Evolutionary conservation across 2,113 vertebrate species (phyloP), one percentile per base, ranked within the genome.

Genomic region (Eurypyga helias): DNA sequence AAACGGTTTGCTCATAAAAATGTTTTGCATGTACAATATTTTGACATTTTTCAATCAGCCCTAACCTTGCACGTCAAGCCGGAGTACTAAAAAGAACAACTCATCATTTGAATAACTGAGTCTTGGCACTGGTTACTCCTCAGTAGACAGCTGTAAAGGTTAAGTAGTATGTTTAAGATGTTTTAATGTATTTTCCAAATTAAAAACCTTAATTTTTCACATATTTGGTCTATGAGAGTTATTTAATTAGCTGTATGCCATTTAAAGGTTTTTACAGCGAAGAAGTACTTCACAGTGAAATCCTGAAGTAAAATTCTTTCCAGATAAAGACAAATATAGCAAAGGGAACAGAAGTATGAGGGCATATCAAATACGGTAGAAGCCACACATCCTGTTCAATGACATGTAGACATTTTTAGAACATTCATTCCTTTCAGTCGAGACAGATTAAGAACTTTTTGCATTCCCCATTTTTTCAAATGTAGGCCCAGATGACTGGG

Each of bases 261-360:
- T 3, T 1, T 62, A 66, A 54, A 75, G 34, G 7, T 8, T 91
- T 85, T 65, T 72, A 55, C 38, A 67, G 55, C 60, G 45, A 90
- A 76, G 18, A 82, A 60, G 17, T 48, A n/a, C 49, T 87, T 91
- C 57, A 48, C 73, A 61, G 51, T 38, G 23, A 91, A 96, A 58
- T 82, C 13, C 51, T 75, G 21, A 78, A 87, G 34, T 17, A 79
- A 36, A 89, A 79, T 36, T 79, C 36, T 51, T 87, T 95, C 33
- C 70, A 92, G 43, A 58, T 60, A 51, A 90, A 85, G 61, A 90
- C 48, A 91, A 94, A 92, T 79, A 88, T 5, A 93, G 70, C 45
- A 88, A 71, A 93, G 75, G 55, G 61, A 95, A 89, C 57, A 92
- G 52, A 93, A 83, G 75, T 25, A 65, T 4, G 46, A 83, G 15